Base-by-base conservation (phyloP, 2,888 invertebrate species). In the Invenusta paracnida region DNA sequence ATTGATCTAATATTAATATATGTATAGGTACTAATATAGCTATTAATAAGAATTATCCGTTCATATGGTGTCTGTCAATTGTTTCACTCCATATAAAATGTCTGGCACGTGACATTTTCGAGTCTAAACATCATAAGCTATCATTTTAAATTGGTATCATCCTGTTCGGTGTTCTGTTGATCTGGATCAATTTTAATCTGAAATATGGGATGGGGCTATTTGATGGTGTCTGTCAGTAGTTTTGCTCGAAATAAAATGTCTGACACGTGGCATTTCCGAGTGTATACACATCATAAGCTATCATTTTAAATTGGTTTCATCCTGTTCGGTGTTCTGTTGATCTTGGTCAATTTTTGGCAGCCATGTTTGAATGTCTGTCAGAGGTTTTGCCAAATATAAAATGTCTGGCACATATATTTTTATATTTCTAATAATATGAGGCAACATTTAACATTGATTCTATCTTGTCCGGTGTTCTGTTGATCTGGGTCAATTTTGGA, bases 341-440 rank as follows among this genome's bases (percentile, higher is more conserved):
- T n/a, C 17, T 73, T 5, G 17, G 73, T 73, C 11, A 23, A 73
- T 73, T 73, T 73, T n/a, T 73, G 11, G 17, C 11, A 23, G 73
- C 73, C 73, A 73, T 73, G 73, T 73, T 73, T 73, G 73, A 73
- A 73, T 73, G 73, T 25, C 73, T 73, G 73, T 73, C 73, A 73
- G 73, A n/a, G 73, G 17, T 73, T 73, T 73, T 73, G 17, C 25
- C 73, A 5, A 23, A 73, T n/a, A 73, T 73, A n/a, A 73, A 5
- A 73, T 73, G 5, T 73, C 23, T 73, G 27, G 73, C 73, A 73
- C 25, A 73, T 73, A 73, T 73, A 73, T 73, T 73, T 73, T 73
- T 23, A 73, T 73, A 73, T 73, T 73, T 73, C 73, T 73, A 73
- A 73, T 73, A 25, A 73, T 73, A 73, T 73, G 25, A 73, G 73